Conservation (phyloP, 2,797 vertebrate genomes). For the Luscinia megarhynchos region DNA sequence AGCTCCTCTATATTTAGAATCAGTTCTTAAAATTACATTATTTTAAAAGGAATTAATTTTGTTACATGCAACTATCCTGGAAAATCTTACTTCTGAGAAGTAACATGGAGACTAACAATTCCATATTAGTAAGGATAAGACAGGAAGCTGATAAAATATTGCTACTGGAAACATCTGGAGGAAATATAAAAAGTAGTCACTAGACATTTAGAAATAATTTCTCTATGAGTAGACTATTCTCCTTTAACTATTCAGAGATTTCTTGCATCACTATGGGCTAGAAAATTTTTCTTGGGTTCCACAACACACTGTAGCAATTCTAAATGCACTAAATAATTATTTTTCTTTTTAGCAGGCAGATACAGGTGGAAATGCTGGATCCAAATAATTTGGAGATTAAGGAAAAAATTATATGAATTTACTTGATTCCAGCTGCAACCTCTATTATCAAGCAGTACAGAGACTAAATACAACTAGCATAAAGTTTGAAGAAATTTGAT, state of each 20-base stretch:
- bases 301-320: background rate
- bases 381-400: background rate
- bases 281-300: background rate
- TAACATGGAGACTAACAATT: background rate
- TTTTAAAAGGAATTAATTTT: background rate
- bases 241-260: background rate
- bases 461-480: background rate
- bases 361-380: background rate
- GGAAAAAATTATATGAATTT: background rate
- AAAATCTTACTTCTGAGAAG: background rate
- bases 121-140: background rate
- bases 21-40: background rate
- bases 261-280: background rate
- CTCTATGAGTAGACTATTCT: background rate
- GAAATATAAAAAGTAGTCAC: background rate
- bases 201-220: background rate
- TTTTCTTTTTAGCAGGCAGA: background rate
- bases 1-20: background rate
- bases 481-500: background rate
- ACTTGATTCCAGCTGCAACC: background rate
- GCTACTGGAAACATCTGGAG: background rate
- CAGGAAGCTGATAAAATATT: background rate
- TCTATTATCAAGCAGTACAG: background rate
- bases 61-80: background rate
- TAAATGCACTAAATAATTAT: background rate